A percentile compares a stretch with the other conserved stretches of the same genome.
phyloP scores from a whole-genome alignment of 2,113 vertebrate species.

The Actenoides hombroni region DNA sequence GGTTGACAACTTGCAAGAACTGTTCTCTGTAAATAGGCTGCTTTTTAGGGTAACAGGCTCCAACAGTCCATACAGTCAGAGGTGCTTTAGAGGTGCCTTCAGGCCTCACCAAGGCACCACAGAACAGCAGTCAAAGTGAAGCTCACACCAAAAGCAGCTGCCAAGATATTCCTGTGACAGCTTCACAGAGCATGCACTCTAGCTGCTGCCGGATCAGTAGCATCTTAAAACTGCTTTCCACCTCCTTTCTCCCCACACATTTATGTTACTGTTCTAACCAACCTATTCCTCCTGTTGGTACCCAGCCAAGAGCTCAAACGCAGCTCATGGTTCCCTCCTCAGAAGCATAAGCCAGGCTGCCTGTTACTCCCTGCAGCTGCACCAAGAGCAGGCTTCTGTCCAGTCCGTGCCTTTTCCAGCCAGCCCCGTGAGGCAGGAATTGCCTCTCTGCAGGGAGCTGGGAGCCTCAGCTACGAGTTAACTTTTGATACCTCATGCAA shows the following conservation, averaged over 20 bases:
- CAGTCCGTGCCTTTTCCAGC: conserved; percentile 5
- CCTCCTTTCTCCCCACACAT: conserved; percentile 13
- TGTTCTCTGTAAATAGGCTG: not conserved
- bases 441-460: not conserved
- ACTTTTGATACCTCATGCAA: not conserved
- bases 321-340: not conserved
- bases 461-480: not conserved
- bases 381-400: conserved; percentile 4
- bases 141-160: not conserved
- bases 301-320: conserved; percentile 13
- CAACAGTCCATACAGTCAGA: not conserved
- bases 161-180: not conserved
- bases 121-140: not conserved
- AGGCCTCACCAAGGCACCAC: not conserved
- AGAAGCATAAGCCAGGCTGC: not conserved
- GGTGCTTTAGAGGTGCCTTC: not conserved
- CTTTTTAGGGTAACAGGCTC: not conserved
- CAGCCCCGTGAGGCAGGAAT: not conserved
- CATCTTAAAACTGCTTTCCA: conserved; percentile 27
- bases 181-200: not conserved
- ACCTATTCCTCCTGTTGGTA: conserved; percentile 9
- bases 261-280: not conserved
- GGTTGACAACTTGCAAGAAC: not conserved
- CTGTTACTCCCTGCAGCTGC: not conserved
- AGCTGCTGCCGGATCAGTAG: not conserved